Evolutionary conservation across 1,140 invertebrate genomes (phyloP).

Genomic region (Zaprionus camerounensis): DNA sequence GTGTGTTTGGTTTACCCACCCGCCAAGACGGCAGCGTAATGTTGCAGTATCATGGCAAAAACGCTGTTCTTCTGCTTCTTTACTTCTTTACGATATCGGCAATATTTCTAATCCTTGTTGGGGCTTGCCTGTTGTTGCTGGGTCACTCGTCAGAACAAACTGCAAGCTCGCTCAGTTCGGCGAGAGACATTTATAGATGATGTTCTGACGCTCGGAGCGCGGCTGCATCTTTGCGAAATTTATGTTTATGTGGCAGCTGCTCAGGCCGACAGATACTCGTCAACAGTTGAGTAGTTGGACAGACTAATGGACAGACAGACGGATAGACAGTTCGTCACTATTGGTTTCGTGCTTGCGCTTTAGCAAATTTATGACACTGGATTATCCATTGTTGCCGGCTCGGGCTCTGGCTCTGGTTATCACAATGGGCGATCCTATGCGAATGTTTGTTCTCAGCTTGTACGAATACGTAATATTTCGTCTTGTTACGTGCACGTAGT

Average conservation of each 20-base stretch:
- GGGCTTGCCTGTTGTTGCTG: constrained; percentile 17
- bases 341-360: constrained; percentile 65
- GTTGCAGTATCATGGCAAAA: constrained; percentile 47
- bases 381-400: constrained; percentile 71
- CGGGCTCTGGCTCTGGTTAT: constrained; percentile 45
- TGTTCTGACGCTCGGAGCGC: constrained; percentile 32
- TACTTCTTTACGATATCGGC: not conserved
- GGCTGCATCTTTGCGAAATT: constrained; percentile 74
- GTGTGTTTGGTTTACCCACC: constrained; percentile 63
- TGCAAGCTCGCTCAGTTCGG: constrained; percentile 33
- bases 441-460: constrained; percentile 15
- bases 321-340: constrained; percentile 59
- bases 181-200: constrained; percentile 68
- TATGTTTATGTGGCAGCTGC: constrained; percentile 76
- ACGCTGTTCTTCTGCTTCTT: not conserved
- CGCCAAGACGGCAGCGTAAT: constrained; percentile 45
- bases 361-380: constrained; percentile 72
- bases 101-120: constrained; percentile 46
- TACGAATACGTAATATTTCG: constrained; percentile 70
- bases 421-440: constrained; percentile 50
- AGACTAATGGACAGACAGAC: constrained; percentile 20
- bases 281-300: constrained; percentile 14
- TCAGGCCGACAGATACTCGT: constrained; percentile 29
- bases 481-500: constrained; percentile 53
- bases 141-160: constrained; percentile 47